Conservation (phyloP, 2,113 vertebrate genomes). For the Indicator maculatus region DNA sequence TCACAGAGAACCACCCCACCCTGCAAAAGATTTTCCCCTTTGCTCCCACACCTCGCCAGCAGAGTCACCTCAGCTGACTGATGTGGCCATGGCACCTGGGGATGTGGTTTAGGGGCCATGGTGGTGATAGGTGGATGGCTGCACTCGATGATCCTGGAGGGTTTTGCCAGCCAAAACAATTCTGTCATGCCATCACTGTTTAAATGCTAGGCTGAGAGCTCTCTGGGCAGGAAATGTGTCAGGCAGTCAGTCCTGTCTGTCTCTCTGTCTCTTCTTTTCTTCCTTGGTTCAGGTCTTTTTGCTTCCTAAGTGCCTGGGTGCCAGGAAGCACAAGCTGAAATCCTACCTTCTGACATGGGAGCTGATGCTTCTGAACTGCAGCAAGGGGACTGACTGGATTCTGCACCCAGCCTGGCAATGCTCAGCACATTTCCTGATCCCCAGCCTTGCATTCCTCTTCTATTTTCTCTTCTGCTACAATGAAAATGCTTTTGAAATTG, state of each 20-base stretch:
- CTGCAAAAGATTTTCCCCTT: neutral
- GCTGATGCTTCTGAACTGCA: neutral
- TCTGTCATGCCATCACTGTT: neutral
- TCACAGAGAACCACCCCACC: neutral
- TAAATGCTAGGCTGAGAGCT: neutral
- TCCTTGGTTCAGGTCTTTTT: neutral
- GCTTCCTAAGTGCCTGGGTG: neutral
- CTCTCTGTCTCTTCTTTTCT: neutral
- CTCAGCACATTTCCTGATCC: neutral
- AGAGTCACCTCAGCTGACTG: neutral
- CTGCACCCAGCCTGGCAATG: neutral
- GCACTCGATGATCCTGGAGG: too few relatives aligned
- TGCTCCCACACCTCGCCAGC: neutral
- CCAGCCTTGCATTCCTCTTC: neutral
- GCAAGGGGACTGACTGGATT: neutral
- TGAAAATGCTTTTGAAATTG: neutral
- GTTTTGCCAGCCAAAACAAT: too few relatives aligned
- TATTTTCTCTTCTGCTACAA: neutral
- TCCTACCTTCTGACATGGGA: neutral
- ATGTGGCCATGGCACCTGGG: too few relatives aligned
- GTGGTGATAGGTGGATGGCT: too few relatives aligned
- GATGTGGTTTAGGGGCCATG: too few relatives aligned
- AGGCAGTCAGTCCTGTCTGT: neutral
- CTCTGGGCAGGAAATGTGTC: neutral
- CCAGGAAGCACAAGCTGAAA: neutral